These are phyloP conservation scores for Nothocercus julius DNA, from an alignment of 2,113 vertebrate species.

Conservation along the genomic window DNA sequence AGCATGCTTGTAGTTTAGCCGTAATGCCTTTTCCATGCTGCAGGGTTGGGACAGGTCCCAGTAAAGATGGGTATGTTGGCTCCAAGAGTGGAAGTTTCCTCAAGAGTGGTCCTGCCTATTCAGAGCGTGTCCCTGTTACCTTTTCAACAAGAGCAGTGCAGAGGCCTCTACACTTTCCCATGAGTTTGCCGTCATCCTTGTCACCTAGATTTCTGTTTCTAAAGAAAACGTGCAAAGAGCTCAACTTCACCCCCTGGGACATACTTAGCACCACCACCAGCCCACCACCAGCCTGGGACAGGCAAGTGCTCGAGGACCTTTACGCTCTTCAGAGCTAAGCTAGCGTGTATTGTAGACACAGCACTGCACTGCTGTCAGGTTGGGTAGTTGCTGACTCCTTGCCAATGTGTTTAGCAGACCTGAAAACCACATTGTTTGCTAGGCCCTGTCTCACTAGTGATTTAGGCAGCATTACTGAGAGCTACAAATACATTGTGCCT, in stretches of 20 bases:
- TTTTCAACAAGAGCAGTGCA: not conserved
- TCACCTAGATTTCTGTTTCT: not conserved
- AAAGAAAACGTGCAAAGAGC: not conserved
- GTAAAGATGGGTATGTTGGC: not conserved
- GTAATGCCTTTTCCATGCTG: rapidly evolving
- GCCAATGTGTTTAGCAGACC: not conserved
- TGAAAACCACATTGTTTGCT: not conserved
- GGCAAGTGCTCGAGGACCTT: rapidly evolving
- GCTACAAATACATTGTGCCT: not conserved
- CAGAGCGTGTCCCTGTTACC: rapidly evolving
- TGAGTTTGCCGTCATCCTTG: not conserved
- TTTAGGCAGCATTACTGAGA: rapidly evolving
- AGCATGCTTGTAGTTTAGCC: not conserved
- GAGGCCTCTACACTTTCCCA: not conserved
- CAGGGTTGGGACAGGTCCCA: not conserved
- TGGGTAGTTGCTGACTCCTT: not conserved
- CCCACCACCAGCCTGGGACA: not conserved
- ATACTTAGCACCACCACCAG: not conserved
- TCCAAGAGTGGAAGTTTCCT: not conserved
- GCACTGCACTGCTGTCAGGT: not conserved
- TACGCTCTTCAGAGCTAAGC: not conserved
- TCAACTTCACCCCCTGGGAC: rapidly evolving
- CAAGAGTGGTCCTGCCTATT: not conserved
- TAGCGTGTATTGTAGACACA: rapidly evolving
- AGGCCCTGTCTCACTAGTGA: rapidly evolving